phyloP scores from a whole-genome alignment of 2,888 invertebrate species.

The Selenia dentaria region DNA sequence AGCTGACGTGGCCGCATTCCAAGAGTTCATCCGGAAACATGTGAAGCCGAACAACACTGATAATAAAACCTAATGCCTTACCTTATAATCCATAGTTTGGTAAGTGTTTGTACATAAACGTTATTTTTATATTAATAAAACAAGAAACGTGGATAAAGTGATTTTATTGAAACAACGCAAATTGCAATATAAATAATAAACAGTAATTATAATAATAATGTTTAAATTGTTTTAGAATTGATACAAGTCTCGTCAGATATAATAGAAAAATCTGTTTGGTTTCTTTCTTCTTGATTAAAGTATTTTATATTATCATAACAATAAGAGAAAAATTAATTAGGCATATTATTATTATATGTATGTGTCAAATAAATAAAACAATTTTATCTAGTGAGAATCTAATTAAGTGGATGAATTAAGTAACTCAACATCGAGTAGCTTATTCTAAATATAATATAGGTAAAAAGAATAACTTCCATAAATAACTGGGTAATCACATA shows the following conservation, averaged over 20 bases:
- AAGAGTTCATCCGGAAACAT: conserved; percentile 74
- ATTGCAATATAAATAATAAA: too few relatives aligned
- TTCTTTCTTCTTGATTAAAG: too few relatives aligned
- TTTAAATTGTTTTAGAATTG: too few relatives aligned
- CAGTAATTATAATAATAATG: too few relatives aligned
- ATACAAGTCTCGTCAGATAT: too few relatives aligned
- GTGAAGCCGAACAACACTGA: conserved; percentile 60
- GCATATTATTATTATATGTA: too few relatives aligned
- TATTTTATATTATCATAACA: too few relatives aligned
- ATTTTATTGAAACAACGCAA: conserved; percentile 24
- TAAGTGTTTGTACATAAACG: conserved; percentile 34
- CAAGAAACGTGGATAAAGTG: conserved; percentile 6
- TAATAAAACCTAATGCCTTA: conserved; percentile 43
- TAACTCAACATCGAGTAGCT: too few relatives aligned
- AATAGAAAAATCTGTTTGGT: too few relatives aligned
- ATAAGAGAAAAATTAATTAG: too few relatives aligned
- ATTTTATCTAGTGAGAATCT: conserved; percentile 13
- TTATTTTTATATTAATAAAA: conserved; percentile 36
- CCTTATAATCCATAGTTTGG: conserved; percentile 2
- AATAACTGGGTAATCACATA: too few relatives aligned
- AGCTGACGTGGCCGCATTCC: conserved; percentile 69
- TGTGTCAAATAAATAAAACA: conserved; percentile 4
- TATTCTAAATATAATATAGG: too few relatives aligned
- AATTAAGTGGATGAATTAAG: conserved; percentile 4
- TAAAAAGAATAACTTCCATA: neutral